Conservation (phyloP, 2,113 vertebrate species). For the Oreocharis arfaki region DNA sequence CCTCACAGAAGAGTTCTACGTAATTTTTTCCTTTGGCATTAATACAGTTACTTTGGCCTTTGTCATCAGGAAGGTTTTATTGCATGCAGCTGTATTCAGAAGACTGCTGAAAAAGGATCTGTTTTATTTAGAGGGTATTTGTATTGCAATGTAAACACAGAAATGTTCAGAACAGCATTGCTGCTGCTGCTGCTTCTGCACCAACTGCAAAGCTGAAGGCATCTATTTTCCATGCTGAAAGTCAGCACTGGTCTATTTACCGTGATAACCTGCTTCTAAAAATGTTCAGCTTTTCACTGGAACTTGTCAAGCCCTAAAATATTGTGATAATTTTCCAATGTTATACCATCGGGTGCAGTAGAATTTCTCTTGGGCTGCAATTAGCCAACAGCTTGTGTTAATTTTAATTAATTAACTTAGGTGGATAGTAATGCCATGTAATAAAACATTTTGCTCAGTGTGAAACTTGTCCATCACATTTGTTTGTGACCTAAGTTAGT, state of each 20-base stretch:
- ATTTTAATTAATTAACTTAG: conserved; percentile 66
- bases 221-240: not conserved
- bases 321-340: conserved; percentile 54
- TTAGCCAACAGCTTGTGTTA: conserved; percentile 67
- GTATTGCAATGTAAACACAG: not conserved
- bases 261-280: not conserved
- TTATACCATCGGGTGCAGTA: conserved; percentile 58
- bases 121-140: not conserved
- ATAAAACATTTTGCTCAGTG: conserved; percentile 65
- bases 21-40: not conserved
- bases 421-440: conserved; percentile 41
- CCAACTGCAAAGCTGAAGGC: not conserved
- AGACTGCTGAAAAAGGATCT: not conserved
- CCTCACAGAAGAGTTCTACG: not conserved
- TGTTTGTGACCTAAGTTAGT: conserved; percentile 66
- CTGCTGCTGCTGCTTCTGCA: not conserved
- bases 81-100: not conserved
- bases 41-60: not conserved
- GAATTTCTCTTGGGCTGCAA: conserved; percentile 66
- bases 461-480: conserved; percentile 56
- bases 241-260: conserved; percentile 10
- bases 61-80: not conserved
- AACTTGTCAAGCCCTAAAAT: conserved; percentile 65
- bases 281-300: conserved; percentile 21
- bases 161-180: not conserved